Base-by-base conservation (phyloP, 23 tunicate species). In the Styela clava region DNA sequence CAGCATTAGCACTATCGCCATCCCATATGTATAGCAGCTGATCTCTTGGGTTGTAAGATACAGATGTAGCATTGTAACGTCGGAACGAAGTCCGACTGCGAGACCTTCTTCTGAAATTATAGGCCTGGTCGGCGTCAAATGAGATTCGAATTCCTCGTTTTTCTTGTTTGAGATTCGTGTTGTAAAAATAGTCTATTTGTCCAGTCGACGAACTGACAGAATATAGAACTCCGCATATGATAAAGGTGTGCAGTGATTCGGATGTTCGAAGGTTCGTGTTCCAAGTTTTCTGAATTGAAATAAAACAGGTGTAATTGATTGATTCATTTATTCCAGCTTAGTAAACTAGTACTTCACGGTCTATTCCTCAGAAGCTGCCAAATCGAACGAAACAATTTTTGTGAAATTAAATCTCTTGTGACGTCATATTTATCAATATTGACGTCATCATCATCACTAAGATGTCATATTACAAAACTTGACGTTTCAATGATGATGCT, bases 21-120 rank as follows among this genome's bases (percentile, higher is more conserved):
- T 85, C 97, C 97, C 97, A 91, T 35, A 86, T 79, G 70, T 91
- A 86, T 68, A 91, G 62, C 21, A 91, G 74, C 23, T 87, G 79
- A 20, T 91, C 97, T 28, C 97, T 32, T 61, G 97, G 97, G 67
- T 91, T 91, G 84, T 91, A 91, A 62, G 68, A 62, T n/a, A 91
- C 30, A 32, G 89, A 91, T 16, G 90, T 85, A 33, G 84, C 78
- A 33, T 91, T 91, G 87, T 91, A 85, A 7, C 70, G 36, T 24
- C 34, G 79, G 33, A 91, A 91, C 27, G 63, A 36, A 16, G 26
- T 27, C 5, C 35, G 23, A 0, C 30, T 52, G 12, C 29, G n/a
- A 9, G 81, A 76, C 63, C n/a, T 22, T 9, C 81, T 51, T 21
- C 64, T 19, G 31, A 18, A 19, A 22, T 24, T 22, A 67, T 67